phyloP scores from a whole-genome alignment of 2,888 invertebrate species.

The Macrosiphum euphorbiae region DNA sequence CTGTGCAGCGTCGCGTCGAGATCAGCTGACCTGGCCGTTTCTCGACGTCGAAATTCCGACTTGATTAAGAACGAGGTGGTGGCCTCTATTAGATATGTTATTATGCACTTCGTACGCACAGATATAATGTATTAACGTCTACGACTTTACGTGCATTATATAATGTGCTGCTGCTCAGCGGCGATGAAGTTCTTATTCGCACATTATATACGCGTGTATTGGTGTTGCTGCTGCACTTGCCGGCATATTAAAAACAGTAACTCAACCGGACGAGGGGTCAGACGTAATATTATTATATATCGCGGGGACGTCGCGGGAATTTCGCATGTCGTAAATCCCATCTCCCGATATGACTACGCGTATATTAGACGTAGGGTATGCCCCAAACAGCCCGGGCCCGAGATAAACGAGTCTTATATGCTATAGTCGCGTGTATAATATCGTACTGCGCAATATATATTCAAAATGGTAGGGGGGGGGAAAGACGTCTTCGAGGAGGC shows the following conservation, averaged over 20 bases:
- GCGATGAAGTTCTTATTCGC: background rate
- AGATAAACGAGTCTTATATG: background rate
- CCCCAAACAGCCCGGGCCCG: background rate
- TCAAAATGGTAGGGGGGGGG: background rate
- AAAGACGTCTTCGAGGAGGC: background rate
- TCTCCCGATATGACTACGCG: background rate
- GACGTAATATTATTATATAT: background rate
- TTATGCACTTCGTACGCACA: background rate
- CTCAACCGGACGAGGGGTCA: constrained; percentile 51
- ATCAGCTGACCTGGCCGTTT: background rate
- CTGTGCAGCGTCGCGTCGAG: background rate
- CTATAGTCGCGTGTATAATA: background rate
- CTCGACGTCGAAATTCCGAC: constrained; percentile 32
- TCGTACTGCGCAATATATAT: background rate
- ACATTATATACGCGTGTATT: background rate
- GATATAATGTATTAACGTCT: background rate
- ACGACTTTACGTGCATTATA: background rate
- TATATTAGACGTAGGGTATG: background rate
- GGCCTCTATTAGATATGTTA: background rate
- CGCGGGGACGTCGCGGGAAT: constrained; percentile 37
- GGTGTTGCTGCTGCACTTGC: background rate
- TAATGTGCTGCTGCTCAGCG: background rate
- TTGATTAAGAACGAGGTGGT: constrained; percentile 28
- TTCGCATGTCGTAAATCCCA: constrained; percentile 53
- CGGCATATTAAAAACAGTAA: constrained; percentile 61